These are phyloP conservation scores for Auanema sp. DNA, from an alignment of 2,888 invertebrate species.

Conservation along the genomic window DNA sequence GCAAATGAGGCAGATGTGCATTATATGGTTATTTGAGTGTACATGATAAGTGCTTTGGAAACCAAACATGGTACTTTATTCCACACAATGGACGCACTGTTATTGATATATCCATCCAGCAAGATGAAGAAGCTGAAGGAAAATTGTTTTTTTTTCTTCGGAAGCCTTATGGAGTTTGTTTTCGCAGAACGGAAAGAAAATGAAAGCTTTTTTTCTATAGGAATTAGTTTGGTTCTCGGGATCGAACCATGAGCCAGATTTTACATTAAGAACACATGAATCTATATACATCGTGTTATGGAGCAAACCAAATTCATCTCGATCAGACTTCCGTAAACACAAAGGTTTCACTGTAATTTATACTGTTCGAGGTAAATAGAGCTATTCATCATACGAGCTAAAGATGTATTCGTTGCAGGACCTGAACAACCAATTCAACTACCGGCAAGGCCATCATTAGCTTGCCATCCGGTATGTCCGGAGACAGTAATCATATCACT, in stretches of 20 bases:
- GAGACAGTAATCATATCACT: conserved; percentile 36
- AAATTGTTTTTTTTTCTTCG: conserved; percentile 41
- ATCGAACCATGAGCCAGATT: conserved; percentile 38
- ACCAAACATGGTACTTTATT: conserved; percentile 36
- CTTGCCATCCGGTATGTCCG: conserved; percentile 42
- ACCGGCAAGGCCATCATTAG: conserved; percentile 5
- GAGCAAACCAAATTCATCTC: conserved; percentile 27
- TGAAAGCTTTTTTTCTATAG: conserved; percentile 17
- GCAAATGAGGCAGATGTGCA: background rate
- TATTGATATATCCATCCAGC: conserved; percentile 29
- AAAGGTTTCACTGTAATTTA: conserved; percentile 39
- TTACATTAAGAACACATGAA: conserved; percentile 32
- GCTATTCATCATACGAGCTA: background rate
- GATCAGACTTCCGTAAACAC: conserved; percentile 14
- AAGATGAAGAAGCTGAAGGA: conserved; percentile 32
- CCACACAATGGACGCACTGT: conserved; percentile 24
- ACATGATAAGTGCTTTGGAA: conserved; percentile 21
- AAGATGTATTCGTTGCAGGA: conserved; percentile 5
- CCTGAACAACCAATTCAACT: conserved; percentile 18
- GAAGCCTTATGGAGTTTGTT: conserved; percentile 34
- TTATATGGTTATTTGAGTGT: conserved; percentile 10
- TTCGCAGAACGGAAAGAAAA: too few relatives aligned
- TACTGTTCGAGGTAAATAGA: conserved; percentile 27
- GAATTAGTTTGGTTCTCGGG: conserved; percentile 45
- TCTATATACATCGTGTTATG: conserved; percentile 36